Evolutionary conservation across 2,888 invertebrate species (phyloP).

Genomic region (Eretmocerus hayati): DNA sequence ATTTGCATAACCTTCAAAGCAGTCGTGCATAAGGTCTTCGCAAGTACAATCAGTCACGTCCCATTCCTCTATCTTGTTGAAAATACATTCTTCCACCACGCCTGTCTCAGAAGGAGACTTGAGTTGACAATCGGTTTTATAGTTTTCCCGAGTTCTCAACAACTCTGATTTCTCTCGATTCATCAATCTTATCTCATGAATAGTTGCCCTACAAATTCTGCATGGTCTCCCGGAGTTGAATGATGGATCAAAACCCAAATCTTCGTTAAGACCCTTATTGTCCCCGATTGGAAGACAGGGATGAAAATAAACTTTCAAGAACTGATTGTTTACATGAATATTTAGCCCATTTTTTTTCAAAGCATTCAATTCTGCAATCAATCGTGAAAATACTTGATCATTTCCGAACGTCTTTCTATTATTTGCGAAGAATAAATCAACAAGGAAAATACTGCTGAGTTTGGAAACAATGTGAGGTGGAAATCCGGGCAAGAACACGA

Average conservation of each 20-base stretch:
- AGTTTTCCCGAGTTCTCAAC: conserved; percentile 7
- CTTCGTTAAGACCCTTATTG: conserved; percentile 12
- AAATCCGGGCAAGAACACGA: conserved; percentile 8
- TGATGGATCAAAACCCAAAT: conserved; percentile 18
- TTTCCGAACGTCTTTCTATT: not conserved
- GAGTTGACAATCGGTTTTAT: conserved; percentile 2
- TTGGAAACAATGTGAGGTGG: not conserved
- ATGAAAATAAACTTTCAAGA: conserved; percentile 16
- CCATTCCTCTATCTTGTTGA: conserved; percentile 13
- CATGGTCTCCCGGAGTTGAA: conserved; percentile 10
- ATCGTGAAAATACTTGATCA: too few species aligned
- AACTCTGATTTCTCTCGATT: conserved; percentile 5
- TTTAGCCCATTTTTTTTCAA: not conserved
- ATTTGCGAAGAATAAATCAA: not conserved
- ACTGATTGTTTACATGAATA: not conserved
- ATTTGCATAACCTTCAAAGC: conserved; percentile 17
- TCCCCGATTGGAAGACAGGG: conserved; percentile 18
- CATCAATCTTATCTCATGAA: not conserved
- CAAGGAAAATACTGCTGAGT: not conserved
- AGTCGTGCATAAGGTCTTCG: conserved; percentile 24
- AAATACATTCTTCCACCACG: conserved; percentile 14
- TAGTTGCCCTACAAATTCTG: not conserved
- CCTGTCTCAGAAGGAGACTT: conserved; percentile 6
- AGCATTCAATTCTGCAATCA: conserved; percentile 2
- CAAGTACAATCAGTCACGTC: conserved; percentile 13